Evolutionary conservation across 2,113 vertebrate species (phyloP), one percentile per base, ranked within the genome.

Genomic region (Hypocryptadius cinnamomeus): DNA sequence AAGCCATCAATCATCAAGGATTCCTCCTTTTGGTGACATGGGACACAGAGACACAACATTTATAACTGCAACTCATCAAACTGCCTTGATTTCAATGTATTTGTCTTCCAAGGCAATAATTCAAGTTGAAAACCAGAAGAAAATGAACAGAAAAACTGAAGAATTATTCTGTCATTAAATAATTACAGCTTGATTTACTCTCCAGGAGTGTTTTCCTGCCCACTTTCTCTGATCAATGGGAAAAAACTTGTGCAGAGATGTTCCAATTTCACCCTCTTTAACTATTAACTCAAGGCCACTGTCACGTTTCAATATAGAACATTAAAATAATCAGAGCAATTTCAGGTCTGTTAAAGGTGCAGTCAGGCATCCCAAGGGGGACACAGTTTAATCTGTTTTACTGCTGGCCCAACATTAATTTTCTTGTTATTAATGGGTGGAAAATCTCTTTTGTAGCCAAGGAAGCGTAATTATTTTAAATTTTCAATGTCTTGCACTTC

Each of bases 361-460:
- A 99, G 97, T 89, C 94, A 98, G 96, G 96, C 97, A 97, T 97
- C 97, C 96, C 95, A 90, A 98, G 95, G 96, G 96, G 95, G 96
- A 93, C 96, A 97, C 98, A 98, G 97, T 98, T 97, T 97, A 98
- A 97, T 97, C 96, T 97, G 90, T 94, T 98, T 98, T 98, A 96
- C 97, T 97, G 97, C 92, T 96, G 95, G 97, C 96, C 97, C 96
- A 97, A 98, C 98, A 97, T 98, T 98, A 96, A 98, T 98, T 98
- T 97, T 97, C 97, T 94, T 91, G 59, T 98, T 98, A 98, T 98
- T 98, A 98, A 98, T 97, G 98, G 98, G 97, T 97, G 97, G 97
- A 98, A 98, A 98, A 98, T 88, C 96, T 93, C 89, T 96, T 97
- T 96, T 87, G 79, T 87, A 91, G 96, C 96, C 95, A 97, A 97